Evolutionary conservation across 2,888 invertebrate genomes (phyloP).

Genomic region (Harpalus rubripes): DNA sequence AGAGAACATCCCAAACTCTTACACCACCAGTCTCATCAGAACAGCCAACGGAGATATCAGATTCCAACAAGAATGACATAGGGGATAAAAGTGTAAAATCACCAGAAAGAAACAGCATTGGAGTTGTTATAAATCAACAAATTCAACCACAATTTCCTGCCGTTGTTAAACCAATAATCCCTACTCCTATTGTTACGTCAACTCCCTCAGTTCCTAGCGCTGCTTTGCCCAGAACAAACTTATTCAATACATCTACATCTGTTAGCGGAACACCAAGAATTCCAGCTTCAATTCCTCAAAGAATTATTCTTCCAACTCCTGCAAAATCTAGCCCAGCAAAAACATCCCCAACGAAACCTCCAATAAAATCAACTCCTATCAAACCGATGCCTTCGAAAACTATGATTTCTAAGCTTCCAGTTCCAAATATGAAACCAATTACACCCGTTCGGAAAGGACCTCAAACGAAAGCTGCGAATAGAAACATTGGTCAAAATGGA

Average conservation of each 20-base stretch:
- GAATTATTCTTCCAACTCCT: slow-evolving; percentile 79
- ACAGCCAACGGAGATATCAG: slow-evolving; percentile 72
- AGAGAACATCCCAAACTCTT: slow-evolving; percentile 49
- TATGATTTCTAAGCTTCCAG: slow-evolving; percentile 74
- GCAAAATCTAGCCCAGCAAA: slow-evolving; percentile 78
- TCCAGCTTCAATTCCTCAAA: slow-evolving; percentile 75
- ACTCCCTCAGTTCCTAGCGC: slow-evolving; percentile 74
- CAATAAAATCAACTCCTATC: slow-evolving; percentile 81
- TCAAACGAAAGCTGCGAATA: slow-evolving; percentile 68
- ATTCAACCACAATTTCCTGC: slow-evolving; percentile 71
- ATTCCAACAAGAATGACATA: slow-evolving; percentile 67
- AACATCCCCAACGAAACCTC: slow-evolving; percentile 79
- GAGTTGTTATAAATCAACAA: slow-evolving; percentile 72
- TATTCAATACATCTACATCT: slow-evolving; percentile 73
- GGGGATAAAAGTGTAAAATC: slow-evolving; percentile 68
- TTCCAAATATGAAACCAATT: slow-evolving; percentile 72
- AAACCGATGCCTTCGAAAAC: slow-evolving; percentile 79
- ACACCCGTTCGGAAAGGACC: slow-evolving; percentile 67
- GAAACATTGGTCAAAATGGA: slow-evolving; percentile 75
- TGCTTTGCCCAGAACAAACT: slow-evolving; percentile 74
- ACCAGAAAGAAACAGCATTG: slow-evolving; percentile 71
- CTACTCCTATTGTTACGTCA: slow-evolving; percentile 75
- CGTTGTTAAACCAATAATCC: slow-evolving; percentile 74
- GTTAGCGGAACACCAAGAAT: slow-evolving; percentile 72
- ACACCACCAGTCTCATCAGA: slow-evolving; percentile 69